Conservation (phyloP, 2,888 invertebrate genomes). For the Himalopsyche japonica region DNA sequence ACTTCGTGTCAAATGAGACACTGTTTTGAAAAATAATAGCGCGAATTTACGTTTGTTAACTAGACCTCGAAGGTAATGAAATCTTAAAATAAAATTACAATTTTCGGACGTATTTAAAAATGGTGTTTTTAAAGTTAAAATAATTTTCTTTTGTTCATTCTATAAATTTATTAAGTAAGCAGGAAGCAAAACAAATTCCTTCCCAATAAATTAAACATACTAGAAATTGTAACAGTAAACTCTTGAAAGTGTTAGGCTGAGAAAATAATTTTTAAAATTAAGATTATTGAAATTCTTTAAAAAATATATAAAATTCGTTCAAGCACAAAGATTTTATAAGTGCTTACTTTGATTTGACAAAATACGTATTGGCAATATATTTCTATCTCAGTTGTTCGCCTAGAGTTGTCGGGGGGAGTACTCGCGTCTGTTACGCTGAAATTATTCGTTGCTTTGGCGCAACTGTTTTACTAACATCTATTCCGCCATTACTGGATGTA, state of each 20-base stretch:
- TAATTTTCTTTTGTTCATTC: slow-evolving; percentile 18
- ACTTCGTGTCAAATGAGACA: slow-evolving; percentile 26
- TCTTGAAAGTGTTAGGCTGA: not conserved
- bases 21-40: slow-evolving; percentile 29
- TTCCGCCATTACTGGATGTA: slow-evolving; percentile 57
- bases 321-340: slow-evolving; percentile 1
- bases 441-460: slow-evolving; percentile 29
- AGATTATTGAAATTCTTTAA: not conserved
- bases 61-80: not conserved
- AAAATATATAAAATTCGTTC: not conserved
- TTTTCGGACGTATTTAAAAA: not conserved
- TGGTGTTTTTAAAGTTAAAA: not conserved
- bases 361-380: slow-evolving; percentile 45
- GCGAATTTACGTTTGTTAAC: slow-evolving; percentile 10
- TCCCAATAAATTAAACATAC: not conserved
- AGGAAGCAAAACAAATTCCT: slow-evolving; percentile 24
- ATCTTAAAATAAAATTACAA: not conserved
- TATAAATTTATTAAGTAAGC: slow-evolving; percentile 10
- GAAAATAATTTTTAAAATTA: not conserved
- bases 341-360: slow-evolving; percentile 10
- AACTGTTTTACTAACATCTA: slow-evolving; percentile 51
- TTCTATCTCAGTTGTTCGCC: slow-evolving; percentile 43
- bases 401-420: slow-evolving; percentile 23
- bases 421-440: slow-evolving; percentile 18
- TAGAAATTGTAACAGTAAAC: not conserved